These are phyloP conservation scores for Malurus cyaneus DNA, from an alignment of 2,113 vertebrate genomes.

Conservation along the genomic window DNA sequence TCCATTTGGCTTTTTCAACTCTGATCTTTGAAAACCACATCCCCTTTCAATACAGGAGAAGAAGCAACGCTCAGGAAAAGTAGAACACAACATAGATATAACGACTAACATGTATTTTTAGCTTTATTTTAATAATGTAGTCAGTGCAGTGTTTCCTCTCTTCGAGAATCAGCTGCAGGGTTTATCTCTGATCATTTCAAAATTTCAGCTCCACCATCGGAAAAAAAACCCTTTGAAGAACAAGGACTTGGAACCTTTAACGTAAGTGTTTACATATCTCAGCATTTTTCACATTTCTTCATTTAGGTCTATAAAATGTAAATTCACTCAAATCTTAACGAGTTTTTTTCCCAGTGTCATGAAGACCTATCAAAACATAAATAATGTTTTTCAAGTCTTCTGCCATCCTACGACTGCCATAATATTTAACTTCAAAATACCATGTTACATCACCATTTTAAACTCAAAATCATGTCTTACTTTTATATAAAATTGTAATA, in stretches of 20 bases:
- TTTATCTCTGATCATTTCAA: conserved; percentile 55
- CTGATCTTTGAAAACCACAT: background rate
- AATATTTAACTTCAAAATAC: background rate
- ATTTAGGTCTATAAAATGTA: background rate
- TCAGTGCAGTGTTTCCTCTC: conserved; percentile 6
- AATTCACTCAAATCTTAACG: background rate
- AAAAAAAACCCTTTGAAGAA: conserved; percentile 45
- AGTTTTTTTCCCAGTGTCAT: background rate
- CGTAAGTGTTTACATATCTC: background rate
- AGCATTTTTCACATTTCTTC: background rate
- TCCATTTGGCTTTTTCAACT: background rate
- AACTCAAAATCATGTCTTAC: background rate
- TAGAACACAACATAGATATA: background rate
- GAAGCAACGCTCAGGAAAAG: background rate
- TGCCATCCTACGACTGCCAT: background rate
- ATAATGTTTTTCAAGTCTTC: background rate
- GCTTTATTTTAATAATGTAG: conserved; percentile 32
- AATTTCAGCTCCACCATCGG: background rate
- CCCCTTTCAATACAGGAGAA: background rate
- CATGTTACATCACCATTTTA: background rate
- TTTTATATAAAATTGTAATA: background rate
- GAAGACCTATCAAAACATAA: background rate
- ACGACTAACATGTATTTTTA: conserved; percentile 23
- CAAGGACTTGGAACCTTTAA: background rate
- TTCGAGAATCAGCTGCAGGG: background rate